Conservation (phyloP, 1,140 invertebrate species). For the Drosophila mayri region DNA sequence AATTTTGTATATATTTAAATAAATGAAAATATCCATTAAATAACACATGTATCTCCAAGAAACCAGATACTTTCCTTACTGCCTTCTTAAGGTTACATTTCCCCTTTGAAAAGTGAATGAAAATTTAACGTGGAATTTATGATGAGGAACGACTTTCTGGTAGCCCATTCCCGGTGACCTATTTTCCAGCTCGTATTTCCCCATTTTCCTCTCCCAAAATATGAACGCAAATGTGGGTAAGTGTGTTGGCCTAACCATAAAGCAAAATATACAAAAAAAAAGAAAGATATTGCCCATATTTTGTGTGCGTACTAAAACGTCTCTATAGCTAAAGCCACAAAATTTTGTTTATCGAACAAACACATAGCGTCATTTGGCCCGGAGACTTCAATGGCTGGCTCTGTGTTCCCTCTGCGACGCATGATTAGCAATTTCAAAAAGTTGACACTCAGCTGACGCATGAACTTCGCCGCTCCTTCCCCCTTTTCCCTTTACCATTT, state of each 20-base stretch:
- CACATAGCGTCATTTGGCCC: slow-evolving; percentile 66
- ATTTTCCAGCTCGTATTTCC: slow-evolving; percentile 34
- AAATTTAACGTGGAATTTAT: slow-evolving; percentile 22
- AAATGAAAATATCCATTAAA: neutral
- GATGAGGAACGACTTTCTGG: slow-evolving; percentile 14
- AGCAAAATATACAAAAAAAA: slow-evolving; percentile 26
- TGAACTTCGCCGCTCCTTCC: slow-evolving; percentile 47
- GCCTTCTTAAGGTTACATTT: neutral
- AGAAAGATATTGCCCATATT: slow-evolving; percentile 42
- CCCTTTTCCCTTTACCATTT: neutral
- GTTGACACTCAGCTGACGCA: slow-evolving; percentile 78
- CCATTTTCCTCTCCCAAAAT: slow-evolving; percentile 4
- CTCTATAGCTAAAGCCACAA: slow-evolving; percentile 34
- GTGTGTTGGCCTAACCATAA: slow-evolving; percentile 46
- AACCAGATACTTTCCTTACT: slow-evolving; percentile 4
- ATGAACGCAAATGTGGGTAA: slow-evolving; percentile 11
- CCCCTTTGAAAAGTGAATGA: neutral
- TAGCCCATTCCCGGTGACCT: slow-evolving; percentile 20
- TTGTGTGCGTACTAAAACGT: slow-evolving; percentile 43
- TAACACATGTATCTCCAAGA: neutral
- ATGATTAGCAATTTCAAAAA: slow-evolving; percentile 77
- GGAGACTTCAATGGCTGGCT: slow-evolving; percentile 25
- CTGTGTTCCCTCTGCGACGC: slow-evolving; percentile 25
- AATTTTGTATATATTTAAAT: neutral
- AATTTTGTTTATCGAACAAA: slow-evolving; percentile 72